A percentile compares a stretch with the other conserved stretches of the same genome.
Evolutionary conservation across 30 jellyfish, hydroid and myxozoan species (phyloP).

Genomic region (Aurelia aurita complex sp. Pacific): DNA sequence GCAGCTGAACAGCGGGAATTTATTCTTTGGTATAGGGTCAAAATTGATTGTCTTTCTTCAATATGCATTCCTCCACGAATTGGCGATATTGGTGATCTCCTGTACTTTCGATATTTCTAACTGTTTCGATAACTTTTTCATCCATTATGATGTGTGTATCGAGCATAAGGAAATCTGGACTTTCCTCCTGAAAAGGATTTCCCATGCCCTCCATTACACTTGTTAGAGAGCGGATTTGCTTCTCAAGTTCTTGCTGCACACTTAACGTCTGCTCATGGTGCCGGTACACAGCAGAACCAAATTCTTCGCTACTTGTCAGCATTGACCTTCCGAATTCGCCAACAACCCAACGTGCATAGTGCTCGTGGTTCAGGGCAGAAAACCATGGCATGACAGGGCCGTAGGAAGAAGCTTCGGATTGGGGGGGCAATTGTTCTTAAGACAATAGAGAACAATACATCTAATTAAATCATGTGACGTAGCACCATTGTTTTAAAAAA

Average conservation of each 20-base stretch:
- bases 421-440: too few species aligned
- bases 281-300: background rate
- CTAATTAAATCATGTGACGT: too few species aligned
- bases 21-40: background rate
- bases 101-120: background rate
- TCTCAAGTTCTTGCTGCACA: slow-evolving; percentile 7
- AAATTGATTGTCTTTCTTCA: background rate
- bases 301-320: background rate
- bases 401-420: too few species aligned
- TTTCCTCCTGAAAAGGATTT: slow-evolving; percentile 28
- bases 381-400: slow-evolving; percentile 36
- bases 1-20: slow-evolving; percentile 15
- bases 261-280: slow-evolving; percentile 24
- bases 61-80: slow-evolving; percentile 7
- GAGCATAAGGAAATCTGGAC: slow-evolving; percentile 27
- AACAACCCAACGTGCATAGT: slow-evolving; percentile 41
- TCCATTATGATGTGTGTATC: background rate
- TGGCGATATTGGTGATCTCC: slow-evolving; percentile 1
- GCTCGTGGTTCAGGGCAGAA: slow-evolving; percentile 29
- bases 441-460: too few species aligned
- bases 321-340: background rate
- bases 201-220: background rate
- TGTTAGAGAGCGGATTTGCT: slow-evolving; percentile 1
- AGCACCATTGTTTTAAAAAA: too few species aligned
- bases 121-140: background rate